A percentile compares a stretch with the other conserved stretches of the same genome.
These are phyloP conservation scores for Epinotia ramella DNA, from an alignment of 2,888 invertebrate genomes.

Conservation along the genomic window DNA sequence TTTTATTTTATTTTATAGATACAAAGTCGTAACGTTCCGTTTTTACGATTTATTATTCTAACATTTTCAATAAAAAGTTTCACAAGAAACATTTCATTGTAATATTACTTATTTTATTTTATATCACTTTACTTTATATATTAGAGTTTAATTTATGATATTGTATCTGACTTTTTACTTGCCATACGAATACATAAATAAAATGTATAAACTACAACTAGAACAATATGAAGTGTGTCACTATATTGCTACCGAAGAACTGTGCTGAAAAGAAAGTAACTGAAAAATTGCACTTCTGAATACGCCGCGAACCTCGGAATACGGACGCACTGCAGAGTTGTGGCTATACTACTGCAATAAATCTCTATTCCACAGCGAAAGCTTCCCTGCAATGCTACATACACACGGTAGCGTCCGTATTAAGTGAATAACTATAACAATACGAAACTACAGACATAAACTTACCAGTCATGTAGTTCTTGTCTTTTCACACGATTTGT, in stretches of 20 bases:
- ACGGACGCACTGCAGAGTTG: slow-evolving; percentile 41
- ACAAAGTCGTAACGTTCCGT: too few relatives aligned
- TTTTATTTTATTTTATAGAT: too few relatives aligned
- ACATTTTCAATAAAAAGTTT: too few relatives aligned
- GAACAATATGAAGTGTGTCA: not conserved
- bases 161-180: too few relatives aligned
- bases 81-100: too few relatives aligned
- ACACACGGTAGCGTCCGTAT: not conserved
- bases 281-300: slow-evolving; percentile 23
- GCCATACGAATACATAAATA: too few relatives aligned
- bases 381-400: slow-evolving; percentile 15
- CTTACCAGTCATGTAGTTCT: slow-evolving; percentile 29
- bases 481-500: slow-evolving; percentile 22
- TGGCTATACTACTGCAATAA: slow-evolving; percentile 41
- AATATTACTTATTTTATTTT: too few relatives aligned
- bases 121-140: not conserved
- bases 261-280: not conserved
- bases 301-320: slow-evolving; percentile 35
- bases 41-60: too few relatives aligned
- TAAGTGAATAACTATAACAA: not conserved
- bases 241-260: not conserved
- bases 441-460: slow-evolving; percentile 10
- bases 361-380: slow-evolving; percentile 26
- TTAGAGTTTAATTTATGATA: too few relatives aligned
- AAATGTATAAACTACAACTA: not conserved